These are phyloP conservation scores for Bucco capensis DNA, from an alignment of 2,113 vertebrate species.

Conservation along the genomic window DNA sequence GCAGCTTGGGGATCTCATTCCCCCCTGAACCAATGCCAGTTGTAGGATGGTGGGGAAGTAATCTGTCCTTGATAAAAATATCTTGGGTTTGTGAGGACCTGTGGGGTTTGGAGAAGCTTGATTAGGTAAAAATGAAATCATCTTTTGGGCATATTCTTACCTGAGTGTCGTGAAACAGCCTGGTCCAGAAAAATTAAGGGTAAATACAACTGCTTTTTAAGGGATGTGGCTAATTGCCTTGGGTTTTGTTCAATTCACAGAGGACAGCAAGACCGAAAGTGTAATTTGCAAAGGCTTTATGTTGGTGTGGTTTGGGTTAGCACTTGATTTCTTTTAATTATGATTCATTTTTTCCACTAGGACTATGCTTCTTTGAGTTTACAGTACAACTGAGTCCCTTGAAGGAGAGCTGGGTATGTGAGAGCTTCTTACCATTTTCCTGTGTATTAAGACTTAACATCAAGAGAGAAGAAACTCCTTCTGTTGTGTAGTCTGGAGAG, in stretches of 20 bases:
- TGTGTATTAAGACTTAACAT: not conserved
- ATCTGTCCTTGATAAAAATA: not conserved
- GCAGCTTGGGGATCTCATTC: not conserved
- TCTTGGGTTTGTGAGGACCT: not conserved
- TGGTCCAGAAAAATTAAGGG: not conserved
- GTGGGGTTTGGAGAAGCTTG: not conserved
- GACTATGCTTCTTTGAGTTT: not conserved
- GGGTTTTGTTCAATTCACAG: not conserved
- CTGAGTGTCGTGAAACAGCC: not conserved
- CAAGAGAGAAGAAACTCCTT: not conserved
- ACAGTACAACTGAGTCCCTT: not conserved
- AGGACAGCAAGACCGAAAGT: not conserved
- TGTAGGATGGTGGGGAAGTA: not conserved
- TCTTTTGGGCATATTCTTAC: not conserved
- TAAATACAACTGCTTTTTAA: not conserved
- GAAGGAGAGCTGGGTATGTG: not conserved
- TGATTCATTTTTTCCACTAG: not conserved
- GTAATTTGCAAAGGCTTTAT: not conserved
- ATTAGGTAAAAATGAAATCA: not conserved
- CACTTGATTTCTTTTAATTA: not conserved
- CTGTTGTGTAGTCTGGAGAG: not conserved
- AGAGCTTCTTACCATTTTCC: not conserved
- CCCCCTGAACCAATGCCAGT: not conserved
- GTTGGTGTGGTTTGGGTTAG: not conserved
- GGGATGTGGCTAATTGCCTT: not conserved